Conservation (phyloP, 1,140 invertebrate species). For the Lanistes nyassanus region DNA sequence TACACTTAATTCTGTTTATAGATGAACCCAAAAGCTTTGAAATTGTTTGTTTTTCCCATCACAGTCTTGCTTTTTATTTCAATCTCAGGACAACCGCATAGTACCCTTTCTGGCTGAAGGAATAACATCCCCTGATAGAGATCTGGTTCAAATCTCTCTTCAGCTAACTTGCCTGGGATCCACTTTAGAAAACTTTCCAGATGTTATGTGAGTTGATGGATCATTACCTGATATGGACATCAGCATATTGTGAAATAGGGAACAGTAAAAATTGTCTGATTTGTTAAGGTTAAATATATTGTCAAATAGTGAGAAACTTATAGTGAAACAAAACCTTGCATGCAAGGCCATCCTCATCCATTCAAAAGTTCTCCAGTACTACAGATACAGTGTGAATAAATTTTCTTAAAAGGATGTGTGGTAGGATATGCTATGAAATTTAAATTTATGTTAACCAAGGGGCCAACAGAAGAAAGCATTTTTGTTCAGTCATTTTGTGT, state of each 20-base stretch:
- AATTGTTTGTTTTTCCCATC: neutral
- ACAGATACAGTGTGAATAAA: too few relatives aligned
- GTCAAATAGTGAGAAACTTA: too few relatives aligned
- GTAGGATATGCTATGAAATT: too few relatives aligned
- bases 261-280: too few relatives aligned
- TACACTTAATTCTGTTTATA: neutral
- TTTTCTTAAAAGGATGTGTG: too few relatives aligned
- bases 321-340: too few relatives aligned
- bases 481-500: neutral
- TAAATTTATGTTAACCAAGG: too few relatives aligned
- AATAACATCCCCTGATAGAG: slow-evolving; percentile 32
- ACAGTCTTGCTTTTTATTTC: neutral
- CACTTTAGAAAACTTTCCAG: slow-evolving; percentile 39
- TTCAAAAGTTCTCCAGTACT: too few relatives aligned
- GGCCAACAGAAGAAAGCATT: neutral
- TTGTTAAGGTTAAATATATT: too few relatives aligned
- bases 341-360: too few relatives aligned
- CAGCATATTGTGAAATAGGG: too few relatives aligned
- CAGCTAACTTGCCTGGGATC: slow-evolving; percentile 34
- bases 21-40: neutral
- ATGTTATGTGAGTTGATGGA: slow-evolving; percentile 38
- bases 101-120: slow-evolving; percentile 46
- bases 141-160: slow-evolving; percentile 41
- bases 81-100: slow-evolving; percentile 41
- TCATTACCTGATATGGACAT: too few relatives aligned